Evolutionary conservation across 2,113 vertebrate species (phyloP).

Genomic region (Zingel zingel): DNA sequence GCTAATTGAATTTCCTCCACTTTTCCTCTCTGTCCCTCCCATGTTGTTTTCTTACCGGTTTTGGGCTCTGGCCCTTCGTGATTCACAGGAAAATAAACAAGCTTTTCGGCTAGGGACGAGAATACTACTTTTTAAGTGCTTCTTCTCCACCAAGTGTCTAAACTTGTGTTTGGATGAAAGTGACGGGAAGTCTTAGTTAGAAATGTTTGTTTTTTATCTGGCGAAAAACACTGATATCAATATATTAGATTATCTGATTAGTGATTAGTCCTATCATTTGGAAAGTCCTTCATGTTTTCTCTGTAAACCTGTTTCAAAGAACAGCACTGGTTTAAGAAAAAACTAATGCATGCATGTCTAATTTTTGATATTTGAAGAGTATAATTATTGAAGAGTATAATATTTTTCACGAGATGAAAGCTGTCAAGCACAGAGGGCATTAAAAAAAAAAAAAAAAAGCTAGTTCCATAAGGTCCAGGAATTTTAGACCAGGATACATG

Average conservation of each 20-base stretch:
- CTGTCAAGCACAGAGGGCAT: neutral
- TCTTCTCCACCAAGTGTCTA: conserved; percentile 14
- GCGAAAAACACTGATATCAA: neutral
- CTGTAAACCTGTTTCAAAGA: neutral
- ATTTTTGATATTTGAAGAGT: neutral
- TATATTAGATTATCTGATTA: neutral
- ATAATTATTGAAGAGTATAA: neutral
- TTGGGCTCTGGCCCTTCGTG: conserved; percentile 68
- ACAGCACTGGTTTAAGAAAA: neutral
- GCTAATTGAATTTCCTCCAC: conserved; percentile 83
- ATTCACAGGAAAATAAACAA: conserved; percentile 79
- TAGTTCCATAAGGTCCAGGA: too few relatives aligned
- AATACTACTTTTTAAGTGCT: conserved; percentile 58
- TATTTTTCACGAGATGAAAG: conserved; percentile 2
- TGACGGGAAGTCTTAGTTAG: neutral
- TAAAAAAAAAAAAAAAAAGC: too few relatives aligned
- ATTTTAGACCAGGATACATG: too few relatives aligned
- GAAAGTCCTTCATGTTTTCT: neutral
- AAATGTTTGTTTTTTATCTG: neutral
- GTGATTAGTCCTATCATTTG: neutral
- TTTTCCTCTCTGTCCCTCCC: conserved; percentile 69
- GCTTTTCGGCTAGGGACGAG: conserved; percentile 35
- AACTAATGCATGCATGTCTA: neutral
- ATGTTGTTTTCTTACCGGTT: conserved; percentile 79
- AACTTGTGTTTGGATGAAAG: conserved; percentile 14